phyloP scores from a whole-genome alignment of 2,797 vertebrate genomes.

The Coreius guichenoti region DNA sequence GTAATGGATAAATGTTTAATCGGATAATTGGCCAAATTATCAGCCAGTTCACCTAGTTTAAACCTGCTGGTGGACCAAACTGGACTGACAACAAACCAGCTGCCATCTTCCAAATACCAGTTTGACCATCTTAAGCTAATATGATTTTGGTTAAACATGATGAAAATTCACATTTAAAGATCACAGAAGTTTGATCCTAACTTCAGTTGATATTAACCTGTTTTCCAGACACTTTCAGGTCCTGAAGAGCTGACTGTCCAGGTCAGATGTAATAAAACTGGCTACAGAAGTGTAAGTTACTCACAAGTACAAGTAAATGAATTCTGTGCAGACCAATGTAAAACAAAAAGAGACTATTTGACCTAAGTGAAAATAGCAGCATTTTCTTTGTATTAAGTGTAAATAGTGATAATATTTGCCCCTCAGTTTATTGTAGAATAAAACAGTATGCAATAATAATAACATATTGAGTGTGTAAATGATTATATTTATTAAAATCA shows the following conservation, averaged over 20 bases:
- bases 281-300: conserved; percentile 76
- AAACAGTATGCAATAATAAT: not conserved
- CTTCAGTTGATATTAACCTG: conserved; percentile 10
- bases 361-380: not conserved
- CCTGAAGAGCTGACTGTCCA: conserved; percentile 70
- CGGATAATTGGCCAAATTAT: not conserved
- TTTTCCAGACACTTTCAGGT: conserved; percentile 69
- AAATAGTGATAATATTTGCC: not conserved
- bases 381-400: not conserved
- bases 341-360: conserved; percentile 2
- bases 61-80: not conserved
- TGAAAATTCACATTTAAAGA: not conserved
- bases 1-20: not conserved
- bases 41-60: not conserved
- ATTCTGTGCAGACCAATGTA: conserved; percentile 38
- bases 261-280: conserved; percentile 75
- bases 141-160: not conserved
- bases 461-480: not conserved
- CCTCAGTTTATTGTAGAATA: not conserved
- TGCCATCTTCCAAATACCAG: not conserved
- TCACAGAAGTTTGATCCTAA: not conserved
- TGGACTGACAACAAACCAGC: not conserved
- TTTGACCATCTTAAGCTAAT: not conserved
- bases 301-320: conserved; percentile 23
- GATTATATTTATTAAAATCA: not conserved